phyloP scores from a whole-genome alignment of 2,797 vertebrate genomes.

The Rhinichthys osculus region DNA sequence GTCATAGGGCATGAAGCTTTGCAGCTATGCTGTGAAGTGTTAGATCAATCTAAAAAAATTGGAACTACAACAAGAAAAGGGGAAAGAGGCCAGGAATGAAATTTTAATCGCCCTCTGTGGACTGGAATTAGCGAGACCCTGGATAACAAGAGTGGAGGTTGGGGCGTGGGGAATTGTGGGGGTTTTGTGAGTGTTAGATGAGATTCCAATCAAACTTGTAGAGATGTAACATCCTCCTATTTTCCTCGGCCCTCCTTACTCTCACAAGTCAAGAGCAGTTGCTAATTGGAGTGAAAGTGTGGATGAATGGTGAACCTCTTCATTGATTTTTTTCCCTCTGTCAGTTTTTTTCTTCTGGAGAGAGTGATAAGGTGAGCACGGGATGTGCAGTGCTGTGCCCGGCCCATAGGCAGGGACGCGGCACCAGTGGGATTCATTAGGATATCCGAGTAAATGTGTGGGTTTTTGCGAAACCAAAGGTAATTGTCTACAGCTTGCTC shows the following conservation, averaged over 20 bases:
- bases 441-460: slow-evolving; percentile 58
- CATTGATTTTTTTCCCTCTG: slow-evolving; percentile 68
- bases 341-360: slow-evolving; percentile 58
- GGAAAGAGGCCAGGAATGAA: slow-evolving; percentile 62
- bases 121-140: slow-evolving; percentile 67
- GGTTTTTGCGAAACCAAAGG: slow-evolving; percentile 60
- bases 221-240: slow-evolving; percentile 63
- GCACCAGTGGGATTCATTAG: slow-evolving; percentile 73
- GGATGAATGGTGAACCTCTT: slow-evolving; percentile 58
- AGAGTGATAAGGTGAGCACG: slow-evolving; percentile 56
- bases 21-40: slow-evolving; percentile 43
- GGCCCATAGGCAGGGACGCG: slow-evolving; percentile 49
- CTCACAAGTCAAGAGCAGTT: slow-evolving; percentile 67
- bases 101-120: slow-evolving; percentile 72
- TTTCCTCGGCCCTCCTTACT: slow-evolving; percentile 59
- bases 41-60: background rate
- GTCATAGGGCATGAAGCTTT: slow-evolving; percentile 4
- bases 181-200: slow-evolving; percentile 25
- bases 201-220: slow-evolving; percentile 67
- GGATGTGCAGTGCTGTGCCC: slow-evolving; percentile 49
- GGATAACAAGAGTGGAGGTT: slow-evolving; percentile 62
- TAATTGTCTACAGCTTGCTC: slow-evolving; percentile 57
- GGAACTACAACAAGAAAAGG: slow-evolving; percentile 3
- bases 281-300: slow-evolving; percentile 74
- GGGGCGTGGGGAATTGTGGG: background rate